Percentiles rank a stretch among this genome's conserved stretches.
phyloP scores from a whole-genome alignment of 2,888 invertebrate species.

The Chymomyza fuscimana region DNA sequence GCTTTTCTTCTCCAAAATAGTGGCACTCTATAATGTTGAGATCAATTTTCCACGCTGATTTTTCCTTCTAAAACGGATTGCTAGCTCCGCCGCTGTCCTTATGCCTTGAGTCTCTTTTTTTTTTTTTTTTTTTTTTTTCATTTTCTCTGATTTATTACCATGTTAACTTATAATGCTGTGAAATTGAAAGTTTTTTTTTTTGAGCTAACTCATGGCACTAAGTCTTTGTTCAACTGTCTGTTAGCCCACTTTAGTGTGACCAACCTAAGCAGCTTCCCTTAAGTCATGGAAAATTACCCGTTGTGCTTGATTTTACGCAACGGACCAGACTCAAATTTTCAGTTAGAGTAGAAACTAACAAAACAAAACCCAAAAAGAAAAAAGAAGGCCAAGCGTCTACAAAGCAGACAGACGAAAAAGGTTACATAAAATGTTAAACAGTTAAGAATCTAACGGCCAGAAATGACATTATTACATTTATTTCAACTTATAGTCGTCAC shows the following conservation, averaged over 20 bases:
- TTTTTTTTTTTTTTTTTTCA: not conserved
- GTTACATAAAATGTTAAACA: constrained; percentile 79
- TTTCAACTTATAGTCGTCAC: constrained; percentile 70
- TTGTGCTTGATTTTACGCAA: not conserved
- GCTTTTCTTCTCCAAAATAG: no score
- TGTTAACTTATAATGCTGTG: constrained; percentile 43
- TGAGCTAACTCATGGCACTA: not conserved
- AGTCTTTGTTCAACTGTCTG: not conserved
- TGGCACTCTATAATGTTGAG: no score
- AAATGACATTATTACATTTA: constrained; percentile 76
- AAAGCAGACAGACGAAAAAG: constrained; percentile 57
- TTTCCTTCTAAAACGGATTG: no score
- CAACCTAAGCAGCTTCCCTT: constrained; percentile 31
- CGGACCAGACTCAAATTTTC: constrained; percentile 8
- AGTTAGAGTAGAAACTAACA: constrained; percentile 20
- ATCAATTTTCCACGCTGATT: no score
- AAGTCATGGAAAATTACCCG: constrained; percentile 2
- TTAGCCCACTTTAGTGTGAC: constrained; percentile 44
- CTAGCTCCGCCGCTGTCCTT: no score
- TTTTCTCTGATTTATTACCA: constrained; percentile 15
- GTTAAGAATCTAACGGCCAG: constrained; percentile 77
- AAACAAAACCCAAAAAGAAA: constrained; percentile 16
- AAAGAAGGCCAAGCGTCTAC: constrained; percentile 67
- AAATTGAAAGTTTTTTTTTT: constrained; percentile 60
- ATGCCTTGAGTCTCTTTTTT: no score